A percentile compares a stretch with the other conserved stretches of the same genome.
phyloP scores from a whole-genome alignment of 2,797 vertebrate species.

The Synanceia verrucosa region DNA sequence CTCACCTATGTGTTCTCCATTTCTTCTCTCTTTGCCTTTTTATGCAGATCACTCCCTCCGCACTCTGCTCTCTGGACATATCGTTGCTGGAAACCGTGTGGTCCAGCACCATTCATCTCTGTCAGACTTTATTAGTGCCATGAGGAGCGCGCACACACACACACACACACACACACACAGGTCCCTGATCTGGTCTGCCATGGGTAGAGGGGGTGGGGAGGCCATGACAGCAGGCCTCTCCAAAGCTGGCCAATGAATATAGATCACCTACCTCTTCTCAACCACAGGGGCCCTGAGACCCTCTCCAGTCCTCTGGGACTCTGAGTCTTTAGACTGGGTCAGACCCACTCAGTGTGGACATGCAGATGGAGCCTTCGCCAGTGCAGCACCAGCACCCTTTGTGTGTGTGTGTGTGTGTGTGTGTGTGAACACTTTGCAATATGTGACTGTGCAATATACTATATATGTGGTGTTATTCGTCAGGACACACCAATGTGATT shows the following conservation, averaged over 20 bases:
- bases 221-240: conserved; percentile 73
- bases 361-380: conserved; percentile 48
- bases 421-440: conserved; percentile 24
- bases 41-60: conserved; percentile 71
- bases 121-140: conserved; percentile 80
- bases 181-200: conserved; percentile 61
- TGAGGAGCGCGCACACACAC: conserved; percentile 42
- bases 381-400: conserved; percentile 12
- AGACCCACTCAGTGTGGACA: conserved; percentile 56
- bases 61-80: conserved; percentile 49
- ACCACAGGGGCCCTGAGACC: conserved; percentile 65
- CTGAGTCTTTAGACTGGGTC: conserved; percentile 55
- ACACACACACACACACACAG: conserved; percentile 28
- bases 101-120: conserved; percentile 81
- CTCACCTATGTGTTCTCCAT: conserved; percentile 39
- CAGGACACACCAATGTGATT: not conserved
- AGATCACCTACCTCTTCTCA: conserved; percentile 79
- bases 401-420: not conserved
- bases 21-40: conserved; percentile 34
- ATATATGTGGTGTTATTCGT: conserved; percentile 5
- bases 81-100: conserved; percentile 66
- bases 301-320: conserved; percentile 65
- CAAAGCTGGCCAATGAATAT: conserved; percentile 80
- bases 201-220: conserved; percentile 72
- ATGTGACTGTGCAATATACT: not conserved